Conservation (phyloP, 64 coral and sea anemone species). For the Astreopora myriophthalma region DNA sequence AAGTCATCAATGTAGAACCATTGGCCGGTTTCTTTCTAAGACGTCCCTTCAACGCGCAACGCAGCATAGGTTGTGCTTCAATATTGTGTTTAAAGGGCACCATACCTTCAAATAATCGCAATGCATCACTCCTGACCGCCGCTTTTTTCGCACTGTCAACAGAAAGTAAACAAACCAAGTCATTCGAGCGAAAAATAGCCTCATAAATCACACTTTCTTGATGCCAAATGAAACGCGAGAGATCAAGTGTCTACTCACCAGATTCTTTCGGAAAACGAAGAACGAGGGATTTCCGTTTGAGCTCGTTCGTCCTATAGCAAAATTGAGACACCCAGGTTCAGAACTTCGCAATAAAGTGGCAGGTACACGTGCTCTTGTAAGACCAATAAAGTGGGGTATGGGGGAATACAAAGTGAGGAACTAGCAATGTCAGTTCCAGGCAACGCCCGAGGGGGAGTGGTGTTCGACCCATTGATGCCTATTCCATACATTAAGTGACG, state of each 20-base stretch:
- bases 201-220: not conserved
- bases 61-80: not conserved
- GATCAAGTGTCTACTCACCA: conserved; percentile 54
- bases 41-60: not conserved
- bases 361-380: too few species aligned
- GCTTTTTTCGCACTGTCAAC: conserved; percentile 81
- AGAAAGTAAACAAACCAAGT: not conserved
- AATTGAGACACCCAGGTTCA: not conserved
- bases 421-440: too few species aligned
- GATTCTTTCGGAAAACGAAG: conserved; percentile 96
- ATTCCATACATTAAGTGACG: too few species aligned
- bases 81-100: not conserved
- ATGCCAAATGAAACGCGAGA: not conserved
- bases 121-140: conserved; percentile 95
- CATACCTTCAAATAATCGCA: conserved; percentile 97
- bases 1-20: too few species aligned
- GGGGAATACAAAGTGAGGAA: too few species aligned
- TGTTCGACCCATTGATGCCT: too few species aligned
- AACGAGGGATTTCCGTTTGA: conserved; percentile 94
- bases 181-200: not conserved
- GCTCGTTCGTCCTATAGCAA: conserved; percentile 83
- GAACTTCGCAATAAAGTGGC: not conserved
- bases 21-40: too few species aligned
- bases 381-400: too few species aligned
- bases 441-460: too few species aligned